Conservation (phyloP, 2,888 invertebrate genomes). For the Pristionchus arcanus region DNA sequence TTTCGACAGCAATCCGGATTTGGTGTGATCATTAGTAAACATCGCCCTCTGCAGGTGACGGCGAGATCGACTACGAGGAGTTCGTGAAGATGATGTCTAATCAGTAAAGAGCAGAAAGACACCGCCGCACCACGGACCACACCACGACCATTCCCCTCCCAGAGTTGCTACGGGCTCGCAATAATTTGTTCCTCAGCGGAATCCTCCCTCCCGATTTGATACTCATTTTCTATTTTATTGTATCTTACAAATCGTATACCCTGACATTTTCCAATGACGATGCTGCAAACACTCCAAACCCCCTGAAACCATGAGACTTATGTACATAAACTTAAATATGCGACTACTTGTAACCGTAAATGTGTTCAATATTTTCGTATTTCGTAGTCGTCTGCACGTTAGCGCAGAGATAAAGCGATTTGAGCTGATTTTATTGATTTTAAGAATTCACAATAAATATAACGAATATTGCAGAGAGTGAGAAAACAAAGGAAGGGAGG, state of each 20-base stretch:
- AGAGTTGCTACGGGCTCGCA: constrained; percentile 3
- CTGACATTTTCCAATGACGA: background rate
- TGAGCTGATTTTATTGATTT: background rate
- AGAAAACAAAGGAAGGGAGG: too few species aligned
- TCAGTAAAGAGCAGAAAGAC: constrained; percentile 58
- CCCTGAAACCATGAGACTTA: constrained; percentile 48
- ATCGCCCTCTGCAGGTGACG: constrained; percentile 62
- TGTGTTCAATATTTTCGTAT: background rate
- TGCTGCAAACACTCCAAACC: constrained; percentile 21
- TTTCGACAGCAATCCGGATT: background rate
- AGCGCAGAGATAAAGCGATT: background rate
- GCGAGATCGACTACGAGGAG: constrained; percentile 78
- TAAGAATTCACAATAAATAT: background rate
- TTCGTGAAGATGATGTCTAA: constrained; percentile 70
- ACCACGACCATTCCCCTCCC: constrained; percentile 40
- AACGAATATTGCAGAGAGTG: background rate
- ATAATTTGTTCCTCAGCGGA: constrained; percentile 25
- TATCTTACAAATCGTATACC: background rate
- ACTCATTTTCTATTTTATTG: constrained; percentile 15
- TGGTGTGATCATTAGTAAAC: background rate
- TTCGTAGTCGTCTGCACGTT: background rate
- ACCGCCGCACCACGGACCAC: constrained; percentile 7
- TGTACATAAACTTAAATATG: constrained; percentile 49
- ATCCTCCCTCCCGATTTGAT: background rate
- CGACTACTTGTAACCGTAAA: constrained; percentile 20